phyloP scores from a whole-genome alignment of 1,140 invertebrate species.

The Leptinotarsa undecemlineata region DNA sequence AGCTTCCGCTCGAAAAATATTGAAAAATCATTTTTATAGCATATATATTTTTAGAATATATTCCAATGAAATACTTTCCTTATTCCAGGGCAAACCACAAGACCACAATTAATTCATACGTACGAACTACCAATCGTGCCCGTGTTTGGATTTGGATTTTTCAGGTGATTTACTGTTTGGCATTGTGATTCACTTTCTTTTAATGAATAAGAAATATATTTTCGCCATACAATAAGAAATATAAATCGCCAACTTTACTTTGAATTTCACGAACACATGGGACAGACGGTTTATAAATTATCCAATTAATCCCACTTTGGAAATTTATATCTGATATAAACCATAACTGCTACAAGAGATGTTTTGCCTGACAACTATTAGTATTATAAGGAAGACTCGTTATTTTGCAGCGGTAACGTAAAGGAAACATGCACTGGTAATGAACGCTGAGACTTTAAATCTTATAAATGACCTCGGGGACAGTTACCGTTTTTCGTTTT shows the following conservation, averaged over 20 bases:
- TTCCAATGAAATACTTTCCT: too few species aligned
- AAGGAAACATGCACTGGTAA: not conserved
- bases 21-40: too few species aligned
- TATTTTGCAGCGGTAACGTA: not conserved
- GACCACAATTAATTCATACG: too few species aligned
- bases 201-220: not conserved
- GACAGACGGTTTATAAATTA: not conserved
- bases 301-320: not conserved
- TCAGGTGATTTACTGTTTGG: not conserved
- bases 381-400: not conserved
- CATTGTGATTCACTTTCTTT: not conserved
- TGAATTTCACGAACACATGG: not conserved
- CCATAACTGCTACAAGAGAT: not conserved
- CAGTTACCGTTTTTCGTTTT: not conserved
- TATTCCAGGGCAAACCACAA: too few species aligned
- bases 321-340: conserved; percentile 2
- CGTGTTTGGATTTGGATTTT: too few species aligned
- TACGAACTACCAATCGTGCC: too few species aligned
- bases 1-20: too few species aligned
- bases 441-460: not conserved
- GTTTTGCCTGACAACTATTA: not conserved
- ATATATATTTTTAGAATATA: too few species aligned
- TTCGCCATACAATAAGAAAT: not conserved
- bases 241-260: not conserved
- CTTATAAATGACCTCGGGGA: not conserved